Evolutionary conservation across 2,888 invertebrate genomes (phyloP).

Genomic region (Folsomia candida): DNA sequence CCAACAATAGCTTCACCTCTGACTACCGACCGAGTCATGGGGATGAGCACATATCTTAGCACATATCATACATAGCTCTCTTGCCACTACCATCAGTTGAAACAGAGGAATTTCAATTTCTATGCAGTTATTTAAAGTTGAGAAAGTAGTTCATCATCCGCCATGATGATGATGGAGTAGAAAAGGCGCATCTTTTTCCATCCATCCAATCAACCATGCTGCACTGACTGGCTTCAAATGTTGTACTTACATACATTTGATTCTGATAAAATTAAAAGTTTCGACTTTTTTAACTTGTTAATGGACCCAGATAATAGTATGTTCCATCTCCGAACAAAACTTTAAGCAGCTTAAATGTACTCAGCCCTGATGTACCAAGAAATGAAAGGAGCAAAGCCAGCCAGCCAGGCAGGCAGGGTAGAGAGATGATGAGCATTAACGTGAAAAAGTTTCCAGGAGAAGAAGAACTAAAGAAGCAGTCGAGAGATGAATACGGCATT

Average conservation of each 20-base stretch:
- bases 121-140: neutral
- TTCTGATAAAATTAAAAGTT: slow-evolving; percentile 10
- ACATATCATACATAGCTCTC: too few relatives aligned
- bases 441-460: neutral
- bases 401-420: too few relatives aligned
- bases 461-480: neutral
- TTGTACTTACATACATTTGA: neutral
- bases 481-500: neutral
- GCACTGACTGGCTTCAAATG: neutral
- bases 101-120: neutral
- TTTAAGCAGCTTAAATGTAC: too few relatives aligned
- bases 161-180: too few relatives aligned
- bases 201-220: too few relatives aligned
- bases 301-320: slow-evolving; percentile 6
- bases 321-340: neutral
- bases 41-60: too few relatives aligned
- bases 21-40: too few relatives aligned
- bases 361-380: too few relatives aligned
- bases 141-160: neutral
- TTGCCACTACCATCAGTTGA: too few relatives aligned
- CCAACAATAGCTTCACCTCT: too few relatives aligned
- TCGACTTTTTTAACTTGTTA: neutral
- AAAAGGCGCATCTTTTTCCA: too few relatives aligned
- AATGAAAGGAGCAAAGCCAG: too few relatives aligned
- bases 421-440: neutral